Base-by-base conservation (phyloP, 2,797 vertebrate genomes). In the Phoxinus dragarum region DNA sequence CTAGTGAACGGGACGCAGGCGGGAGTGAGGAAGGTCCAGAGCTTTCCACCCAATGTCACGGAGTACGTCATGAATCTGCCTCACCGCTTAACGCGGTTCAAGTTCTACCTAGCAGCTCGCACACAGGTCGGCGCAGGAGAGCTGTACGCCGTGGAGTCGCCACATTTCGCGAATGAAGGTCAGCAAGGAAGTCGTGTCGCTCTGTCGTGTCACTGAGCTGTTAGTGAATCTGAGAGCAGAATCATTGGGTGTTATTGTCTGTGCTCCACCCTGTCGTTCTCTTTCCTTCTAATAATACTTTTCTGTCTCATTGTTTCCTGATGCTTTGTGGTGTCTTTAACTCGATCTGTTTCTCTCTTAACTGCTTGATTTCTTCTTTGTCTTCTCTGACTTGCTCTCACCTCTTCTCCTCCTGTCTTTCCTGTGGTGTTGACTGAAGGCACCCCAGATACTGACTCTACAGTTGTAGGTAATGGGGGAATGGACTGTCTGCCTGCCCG, bases 91-190 rank as follows among this genome's bases (percentile, higher is more conserved):
- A 95, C 96, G 0, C 97, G 96, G 79, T 99, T 97, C 81, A 97
- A 95, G 91, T 97, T 99, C 91, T 92, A 85, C 82, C 96, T 99
- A 90, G 94, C 96, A 0, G 97, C 97, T 11, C 95, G 95, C 80
- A 98, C 98, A 0, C 96, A 97, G 93, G 96, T 97, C 92, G 98
- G 98, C 66, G 89, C 94, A 0, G 98, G 98, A 71, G 96, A 97
- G 75, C 49, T 92, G 2, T 88, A 93, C 73, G 91, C 93, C 0
- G 93, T 96, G 89, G 97, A 99, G 75, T 97, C 97, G 0, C 97
- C 98, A 0, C 93, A 96, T 27, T 94, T 95, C 54, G 84, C 96
- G 11, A 98, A 99, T 0, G 97, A 99, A 95, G 98, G 98, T 99
- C 94, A 89, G 95, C 61, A 36, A 27, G 59, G n/a, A 23, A 11